These are phyloP conservation scores for Murina feae DNA, from an alignment of 2,113 vertebrate species.

Conservation along the genomic window DNA sequence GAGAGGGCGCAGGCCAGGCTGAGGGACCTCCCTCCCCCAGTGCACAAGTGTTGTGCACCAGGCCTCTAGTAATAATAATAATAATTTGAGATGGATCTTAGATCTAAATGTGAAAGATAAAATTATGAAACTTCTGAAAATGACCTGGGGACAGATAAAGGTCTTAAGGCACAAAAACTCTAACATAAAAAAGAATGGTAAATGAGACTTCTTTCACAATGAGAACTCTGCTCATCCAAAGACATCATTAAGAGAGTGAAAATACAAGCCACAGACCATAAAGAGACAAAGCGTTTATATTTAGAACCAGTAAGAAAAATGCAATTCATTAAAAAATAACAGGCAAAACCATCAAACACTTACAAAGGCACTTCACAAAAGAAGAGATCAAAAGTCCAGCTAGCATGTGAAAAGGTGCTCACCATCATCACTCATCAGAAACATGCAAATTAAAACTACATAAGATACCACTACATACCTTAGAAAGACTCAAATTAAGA, in stretches of 20 bases:
- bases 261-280: neutral
- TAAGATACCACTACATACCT: neutral
- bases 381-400: neutral
- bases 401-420: neutral
- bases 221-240: neutral
- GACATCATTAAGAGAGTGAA: neutral
- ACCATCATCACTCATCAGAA: neutral
- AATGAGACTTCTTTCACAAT: neutral
- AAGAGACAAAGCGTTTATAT: neutral
- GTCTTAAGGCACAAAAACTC: neutral
- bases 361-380: neutral
- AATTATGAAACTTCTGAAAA: slow-evolving; percentile 6
- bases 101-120: neutral
- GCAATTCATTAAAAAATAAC: neutral
- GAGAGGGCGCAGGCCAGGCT: too few relatives aligned
- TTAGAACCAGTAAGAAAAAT: neutral
- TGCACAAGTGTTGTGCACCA: too few relatives aligned
- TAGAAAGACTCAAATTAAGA: neutral
- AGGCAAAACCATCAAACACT: neutral
- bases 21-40: too few relatives aligned
- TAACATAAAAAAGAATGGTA: neutral
- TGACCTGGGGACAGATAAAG: neutral
- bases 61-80: too few relatives aligned
- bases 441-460: neutral
- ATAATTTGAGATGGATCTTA: neutral